Percentiles rank a stretch among this genome's conserved stretches.
Conservation (phyloP, 92 coral and sea anemone species). For the Zoanthus sociatus region DNA sequence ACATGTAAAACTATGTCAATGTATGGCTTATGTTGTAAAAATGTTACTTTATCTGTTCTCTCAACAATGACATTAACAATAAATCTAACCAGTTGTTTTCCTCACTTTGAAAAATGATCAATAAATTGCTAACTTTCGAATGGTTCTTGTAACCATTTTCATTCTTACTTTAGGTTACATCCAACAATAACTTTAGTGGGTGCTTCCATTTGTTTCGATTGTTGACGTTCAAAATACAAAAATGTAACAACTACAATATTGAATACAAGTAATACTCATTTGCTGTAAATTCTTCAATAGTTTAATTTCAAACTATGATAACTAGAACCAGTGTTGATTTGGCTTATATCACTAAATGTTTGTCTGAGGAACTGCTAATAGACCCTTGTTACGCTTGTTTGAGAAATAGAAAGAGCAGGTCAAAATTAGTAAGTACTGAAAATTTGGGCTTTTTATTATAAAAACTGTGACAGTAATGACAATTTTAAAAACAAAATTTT, state of each 20-base stretch:
- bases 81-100: conserved; percentile 13
- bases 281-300: neutral
- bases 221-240: conserved; percentile 10
- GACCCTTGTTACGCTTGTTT: too few species aligned
- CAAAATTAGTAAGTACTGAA: too few species aligned
- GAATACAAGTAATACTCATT: conserved; percentile 2
- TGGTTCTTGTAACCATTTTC: conserved; percentile 19
- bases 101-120: conserved; percentile 6
- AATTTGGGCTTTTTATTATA: too few species aligned
- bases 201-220: conserved; percentile 16
- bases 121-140: conserved; percentile 4
- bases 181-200: conserved; percentile 11
- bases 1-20: conserved; percentile 2
- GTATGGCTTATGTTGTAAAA: conserved; percentile 1
- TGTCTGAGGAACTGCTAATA: neutral
- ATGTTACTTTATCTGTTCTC: neutral
- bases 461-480: too few species aligned
- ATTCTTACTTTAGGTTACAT: conserved; percentile 11
- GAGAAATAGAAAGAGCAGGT: too few species aligned
- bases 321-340: conserved; percentile 10
- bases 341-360: conserved; percentile 5
- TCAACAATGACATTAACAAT: conserved; percentile 6
- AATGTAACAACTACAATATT: neutral
- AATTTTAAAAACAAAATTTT: too few species aligned
- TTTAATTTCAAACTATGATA: conserved; percentile 10